Percentiles rank a stretch among this genome's conserved stretches.
These are phyloP conservation scores for Leptodactylus fuscus DNA, from an alignment of 2,113 vertebrate genomes.

Conservation along the genomic window DNA sequence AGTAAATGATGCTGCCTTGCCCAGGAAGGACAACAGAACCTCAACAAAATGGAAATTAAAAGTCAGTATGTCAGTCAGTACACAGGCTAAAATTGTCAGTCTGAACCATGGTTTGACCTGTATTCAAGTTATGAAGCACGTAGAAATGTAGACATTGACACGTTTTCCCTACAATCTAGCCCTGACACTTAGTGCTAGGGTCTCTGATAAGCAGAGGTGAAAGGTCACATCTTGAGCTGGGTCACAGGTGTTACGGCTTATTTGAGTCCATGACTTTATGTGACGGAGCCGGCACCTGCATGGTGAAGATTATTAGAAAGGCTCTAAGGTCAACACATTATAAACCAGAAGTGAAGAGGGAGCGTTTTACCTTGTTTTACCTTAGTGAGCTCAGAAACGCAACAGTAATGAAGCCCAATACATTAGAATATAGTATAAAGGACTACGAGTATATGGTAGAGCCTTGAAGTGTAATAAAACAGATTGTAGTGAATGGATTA, in stretches of 20 bases:
- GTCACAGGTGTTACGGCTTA: constrained; percentile 36
- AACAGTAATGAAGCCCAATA: no score
- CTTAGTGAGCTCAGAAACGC: neutral
- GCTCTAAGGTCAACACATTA: constrained; percentile 10
- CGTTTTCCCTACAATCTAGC: no score
- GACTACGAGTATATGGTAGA: no score
- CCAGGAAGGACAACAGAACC: no score
- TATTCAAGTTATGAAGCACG: neutral
- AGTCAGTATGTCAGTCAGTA: no score
- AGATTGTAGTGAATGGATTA: no score
- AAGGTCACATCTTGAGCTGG: constrained; percentile 35
- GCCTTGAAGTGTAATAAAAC: no score
- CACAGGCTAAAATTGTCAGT: no score
- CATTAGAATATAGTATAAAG: no score
- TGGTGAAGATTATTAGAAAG: neutral
- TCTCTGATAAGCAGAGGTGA: constrained; percentile 15
- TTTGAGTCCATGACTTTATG: constrained; percentile 13
- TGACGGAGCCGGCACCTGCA: constrained; percentile 11
- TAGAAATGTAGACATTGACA: no score
- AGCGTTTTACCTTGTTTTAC: constrained; percentile 26
- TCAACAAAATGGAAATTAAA: no score
- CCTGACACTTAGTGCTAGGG: neutral
- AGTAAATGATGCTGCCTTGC: no score
- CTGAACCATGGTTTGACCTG: neutral
- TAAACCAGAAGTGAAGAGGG: neutral